phyloP scores from a whole-genome alignment of 2,888 invertebrate species.

The Napeogenes inachia region DNA sequence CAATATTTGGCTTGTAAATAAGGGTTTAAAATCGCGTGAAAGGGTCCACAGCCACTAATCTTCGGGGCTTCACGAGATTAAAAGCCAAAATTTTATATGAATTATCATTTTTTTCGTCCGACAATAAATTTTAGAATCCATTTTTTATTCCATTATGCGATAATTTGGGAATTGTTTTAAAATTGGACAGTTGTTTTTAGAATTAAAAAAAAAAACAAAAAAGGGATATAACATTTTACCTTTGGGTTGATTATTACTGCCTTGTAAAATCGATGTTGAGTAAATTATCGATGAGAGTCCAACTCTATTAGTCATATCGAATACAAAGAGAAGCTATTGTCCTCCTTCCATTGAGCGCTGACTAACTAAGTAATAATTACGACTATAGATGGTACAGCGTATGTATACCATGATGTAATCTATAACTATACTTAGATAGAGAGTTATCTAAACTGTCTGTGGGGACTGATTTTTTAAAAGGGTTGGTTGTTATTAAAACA shows the following conservation, averaged over 20 bases:
- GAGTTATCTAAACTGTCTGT: no score
- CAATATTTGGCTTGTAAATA: constrained; percentile 34
- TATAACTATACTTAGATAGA: no score
- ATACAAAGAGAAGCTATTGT: constrained; percentile 33
- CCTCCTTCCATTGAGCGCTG: constrained; percentile 21
- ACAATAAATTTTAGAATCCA: background rate
- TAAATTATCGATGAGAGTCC: constrained; percentile 14
- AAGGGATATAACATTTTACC: no score
- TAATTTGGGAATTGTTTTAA: background rate
- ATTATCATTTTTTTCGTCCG: background rate
- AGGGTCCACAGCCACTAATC: constrained; percentile 2
- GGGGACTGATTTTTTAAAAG: no score
- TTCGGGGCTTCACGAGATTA: constrained; percentile 5
- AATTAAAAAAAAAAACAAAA: no score
- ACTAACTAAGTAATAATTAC: constrained; percentile 29
- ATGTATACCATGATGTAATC: no score
- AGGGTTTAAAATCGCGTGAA: constrained; percentile 10
- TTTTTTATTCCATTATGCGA: background rate
- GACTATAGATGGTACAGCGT: background rate
- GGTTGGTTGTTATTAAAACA: no score
- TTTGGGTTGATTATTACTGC: no score
- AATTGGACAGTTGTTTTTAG: background rate
- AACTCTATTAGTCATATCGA: constrained; percentile 34
- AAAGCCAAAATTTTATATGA: constrained; percentile 4
- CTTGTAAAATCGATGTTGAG: background rate